Base-by-base conservation (phyloP, 2,113 vertebrate species). In the Phasianus colchicus region DNA sequence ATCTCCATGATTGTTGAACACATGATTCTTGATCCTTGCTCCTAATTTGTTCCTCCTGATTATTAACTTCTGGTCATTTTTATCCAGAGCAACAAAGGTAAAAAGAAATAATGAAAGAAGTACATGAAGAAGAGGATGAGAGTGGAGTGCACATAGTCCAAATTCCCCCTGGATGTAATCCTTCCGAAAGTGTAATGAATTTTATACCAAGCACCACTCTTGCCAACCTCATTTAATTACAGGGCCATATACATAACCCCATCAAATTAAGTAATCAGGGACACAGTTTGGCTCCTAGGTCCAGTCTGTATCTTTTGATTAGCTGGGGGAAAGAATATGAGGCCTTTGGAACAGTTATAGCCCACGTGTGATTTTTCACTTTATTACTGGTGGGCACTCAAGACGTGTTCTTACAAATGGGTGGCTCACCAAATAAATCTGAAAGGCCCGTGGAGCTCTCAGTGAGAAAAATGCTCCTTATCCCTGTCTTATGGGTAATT, bases 251-350 rank as follows among this genome's bases (percentile, higher is more conserved):
- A 86, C 10, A 78, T 52, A 91, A 86, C 32, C 47, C 43, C 57
- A 83, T 91, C 76, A 93, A 91, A 89, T 91, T 86, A 91, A 92
- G 69, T 71, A 80, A 89, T 76, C 18, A n/a, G 27, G 82, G 91
- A 52, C 60, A 67, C 64, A 74, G 69, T 81, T 83, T 93, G 65
- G 85, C 65, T 89, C 43, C 64, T 38, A 20, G 64, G 71, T 38
- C 93, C 61, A 73, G 78, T 9, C 72, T 55, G 61, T 88, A 40
- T 90, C 82, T 83, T 85, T 63, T 67, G 67, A 64, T 81, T 93
- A 67, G 24, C 0, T 63, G 73, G 32, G 61, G 72, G 17, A 95
- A 93, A 90, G 80, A 77, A 81, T 79, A 95, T 77, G 74, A 71
- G 86, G 76, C 29, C 65, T 93, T 77, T 90, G 88, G 61, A 96